A percentile compares a stretch with the other conserved stretches of the same genome.
phyloP scores from a whole-genome alignment of 1,140 invertebrate genomes.

The Arctopsyche grandis region DNA sequence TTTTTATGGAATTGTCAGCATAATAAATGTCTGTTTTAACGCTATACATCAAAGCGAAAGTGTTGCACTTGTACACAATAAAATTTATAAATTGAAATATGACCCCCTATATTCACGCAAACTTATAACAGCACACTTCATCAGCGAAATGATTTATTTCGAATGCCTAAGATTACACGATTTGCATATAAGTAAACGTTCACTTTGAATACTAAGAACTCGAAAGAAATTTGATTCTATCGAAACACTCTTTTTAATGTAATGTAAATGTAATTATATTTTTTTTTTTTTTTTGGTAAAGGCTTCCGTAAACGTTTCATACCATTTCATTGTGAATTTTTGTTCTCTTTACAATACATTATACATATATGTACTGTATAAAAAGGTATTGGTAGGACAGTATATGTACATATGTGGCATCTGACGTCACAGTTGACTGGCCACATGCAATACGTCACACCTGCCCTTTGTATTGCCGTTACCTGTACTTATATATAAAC shows the following conservation, averaged over 20 bases:
- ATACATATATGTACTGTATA: too few species aligned
- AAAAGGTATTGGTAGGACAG: not conserved
- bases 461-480: conserved; percentile 19
- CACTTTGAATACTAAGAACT: too few species aligned
- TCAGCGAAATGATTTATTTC: not conserved
- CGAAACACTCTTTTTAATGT: too few species aligned
- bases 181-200: not conserved
- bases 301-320: not conserved
- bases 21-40: too few species aligned
- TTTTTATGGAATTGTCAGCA: too few species aligned
- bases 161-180: not conserved
- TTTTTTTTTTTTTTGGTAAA: not conserved
- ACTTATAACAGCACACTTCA: not conserved
- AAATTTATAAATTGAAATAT: conserved; percentile 38
- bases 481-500: not conserved
- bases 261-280: too few species aligned
- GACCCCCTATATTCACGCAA: conserved; percentile 24
- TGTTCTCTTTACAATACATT: not conserved
- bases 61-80: not conserved
- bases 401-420: too few species aligned
- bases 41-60: not conserved
- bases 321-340: not conserved
- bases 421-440: conserved; percentile 35
- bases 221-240: too few species aligned
- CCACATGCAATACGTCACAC: conserved; percentile 35